These are phyloP conservation scores for Sitodiplosis mosellana DNA, from an alignment of 1,140 invertebrate genomes.

Conservation along the genomic window DNA sequence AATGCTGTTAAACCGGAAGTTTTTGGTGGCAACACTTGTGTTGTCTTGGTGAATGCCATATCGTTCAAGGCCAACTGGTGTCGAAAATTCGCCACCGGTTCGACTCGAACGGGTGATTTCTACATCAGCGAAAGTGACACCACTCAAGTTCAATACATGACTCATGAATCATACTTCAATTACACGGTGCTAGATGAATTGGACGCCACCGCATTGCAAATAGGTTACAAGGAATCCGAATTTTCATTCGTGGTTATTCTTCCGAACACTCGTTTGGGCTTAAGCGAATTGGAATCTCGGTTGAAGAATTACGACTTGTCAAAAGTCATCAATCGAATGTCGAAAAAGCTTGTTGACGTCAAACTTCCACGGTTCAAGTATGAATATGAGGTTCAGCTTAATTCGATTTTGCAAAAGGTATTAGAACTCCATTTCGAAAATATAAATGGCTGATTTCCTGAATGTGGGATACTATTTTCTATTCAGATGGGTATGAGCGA, in stretches of 20 bases:
- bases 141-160: background rate
- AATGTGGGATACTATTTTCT: no score
- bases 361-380: background rate
- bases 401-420: no score
- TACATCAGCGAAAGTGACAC: conserved; percentile 17
- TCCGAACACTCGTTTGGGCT: background rate
- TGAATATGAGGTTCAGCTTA: background rate
- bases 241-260: background rate
- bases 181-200: background rate
- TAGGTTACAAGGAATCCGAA: background rate
- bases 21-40: conserved; percentile 30
- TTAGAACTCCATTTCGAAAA: no score
- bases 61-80: conserved; percentile 57
- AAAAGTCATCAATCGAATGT: background rate
- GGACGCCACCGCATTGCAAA: background rate
- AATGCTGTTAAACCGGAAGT: conserved; percentile 37
- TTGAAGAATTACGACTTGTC: background rate
- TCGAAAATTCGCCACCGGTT: conserved; percentile 23
- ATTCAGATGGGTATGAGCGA: conserved; percentile 5
- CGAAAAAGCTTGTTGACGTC: background rate
- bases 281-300: background rate
- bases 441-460: no score
- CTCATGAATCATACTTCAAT: background rate
- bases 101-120: conserved; percentile 25
- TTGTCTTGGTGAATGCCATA: conserved; percentile 65